Percentiles rank a stretch among this genome's conserved stretches.
Conservation (phyloP, 2,888 invertebrate species). For the Sminthurides aquaticus region DNA sequence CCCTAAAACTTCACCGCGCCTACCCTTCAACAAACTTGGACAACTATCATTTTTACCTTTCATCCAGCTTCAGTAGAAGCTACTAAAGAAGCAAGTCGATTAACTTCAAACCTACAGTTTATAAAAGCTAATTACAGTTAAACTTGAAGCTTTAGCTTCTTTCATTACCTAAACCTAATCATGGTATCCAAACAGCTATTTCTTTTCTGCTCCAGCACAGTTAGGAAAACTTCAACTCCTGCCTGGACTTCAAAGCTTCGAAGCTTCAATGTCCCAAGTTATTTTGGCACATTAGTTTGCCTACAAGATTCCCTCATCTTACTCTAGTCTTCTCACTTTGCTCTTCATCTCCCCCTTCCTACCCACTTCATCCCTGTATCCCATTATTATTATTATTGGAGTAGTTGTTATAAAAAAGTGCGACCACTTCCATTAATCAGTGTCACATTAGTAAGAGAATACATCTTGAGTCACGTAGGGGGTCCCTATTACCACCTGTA, state of each 20-base stretch:
- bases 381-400: neutral
- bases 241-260: neutral
- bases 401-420: constrained; percentile 13
- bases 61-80: no score
- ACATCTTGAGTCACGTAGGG: constrained; percentile 33
- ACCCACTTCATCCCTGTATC: neutral
- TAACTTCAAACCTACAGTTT: neutral
- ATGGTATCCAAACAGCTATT: no score
- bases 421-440: constrained; percentile 41
- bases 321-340: no score
- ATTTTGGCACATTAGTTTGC: neutral
- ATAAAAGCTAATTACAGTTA: neutral
- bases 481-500: constrained; percentile 38
- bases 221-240: neutral
- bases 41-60: no score
- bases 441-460: constrained; percentile 41
- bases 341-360: no score
- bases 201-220: no score
- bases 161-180: neutral
- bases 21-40: no score
- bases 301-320: no score
- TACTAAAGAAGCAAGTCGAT: no score
- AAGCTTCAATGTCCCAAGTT: neutral
- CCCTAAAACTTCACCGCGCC: no score
- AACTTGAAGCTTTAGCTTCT: neutral